phyloP scores from a whole-genome alignment of 2,113 vertebrate genomes.

The Polypterus bichir region DNA sequence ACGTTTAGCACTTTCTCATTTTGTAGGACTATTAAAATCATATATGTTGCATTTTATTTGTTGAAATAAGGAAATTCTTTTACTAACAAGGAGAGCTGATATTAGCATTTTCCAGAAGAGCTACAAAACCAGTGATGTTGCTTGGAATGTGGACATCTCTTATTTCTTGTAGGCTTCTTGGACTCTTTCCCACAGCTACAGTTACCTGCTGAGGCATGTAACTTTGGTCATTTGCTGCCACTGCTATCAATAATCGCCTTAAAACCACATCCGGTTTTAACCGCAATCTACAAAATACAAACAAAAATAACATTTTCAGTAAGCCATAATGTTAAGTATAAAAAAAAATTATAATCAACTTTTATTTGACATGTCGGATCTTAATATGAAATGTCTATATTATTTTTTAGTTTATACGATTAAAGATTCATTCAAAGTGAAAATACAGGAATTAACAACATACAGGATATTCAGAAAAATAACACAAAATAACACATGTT shows the following conservation, averaged over 20 bases:
- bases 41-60: background rate
- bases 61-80: background rate
- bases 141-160: slow-evolving; percentile 89
- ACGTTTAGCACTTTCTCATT: background rate
- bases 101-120: slow-evolving; percentile 88
- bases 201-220: slow-evolving; percentile 97
- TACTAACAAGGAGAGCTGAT: slow-evolving; percentile 89
- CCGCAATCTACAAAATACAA: slow-evolving; percentile 60
- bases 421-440: too few relatives aligned
- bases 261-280: slow-evolving; percentile 89
- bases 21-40: background rate
- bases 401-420: too few relatives aligned
- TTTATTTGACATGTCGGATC: too few relatives aligned
- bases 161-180: slow-evolving; percentile 77
- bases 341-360: too few relatives aligned
- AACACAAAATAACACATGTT: too few relatives aligned
- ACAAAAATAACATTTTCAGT: background rate
- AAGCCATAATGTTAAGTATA: too few relatives aligned
- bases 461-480: too few relatives aligned
- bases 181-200: slow-evolving; percentile 77
- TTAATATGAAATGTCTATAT: too few relatives aligned
- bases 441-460: too few relatives aligned
- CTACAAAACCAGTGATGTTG: slow-evolving; percentile 88
- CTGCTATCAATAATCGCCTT: slow-evolving; percentile 79
- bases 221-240: slow-evolving; percentile 86